These are phyloP conservation scores for Aurelia coerulea DNA, from an alignment of 30 jellyfish, hydroid and myxozoan genomes.

Conservation along the genomic window DNA sequence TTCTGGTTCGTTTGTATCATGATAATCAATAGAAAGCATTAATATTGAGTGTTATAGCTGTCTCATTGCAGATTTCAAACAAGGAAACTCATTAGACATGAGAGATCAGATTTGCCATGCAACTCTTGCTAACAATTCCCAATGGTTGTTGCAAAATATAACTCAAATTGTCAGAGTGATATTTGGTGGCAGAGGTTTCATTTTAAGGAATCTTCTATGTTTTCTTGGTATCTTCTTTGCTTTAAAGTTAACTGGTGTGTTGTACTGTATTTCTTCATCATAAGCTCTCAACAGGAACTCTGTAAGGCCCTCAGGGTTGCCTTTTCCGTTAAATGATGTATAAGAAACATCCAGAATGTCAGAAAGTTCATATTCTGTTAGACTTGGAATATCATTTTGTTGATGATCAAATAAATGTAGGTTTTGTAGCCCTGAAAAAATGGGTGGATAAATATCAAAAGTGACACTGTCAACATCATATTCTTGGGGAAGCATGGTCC, in stretches of 20 bases:
- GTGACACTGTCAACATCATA: constrained; percentile 47
- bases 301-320: constrained; percentile 49
- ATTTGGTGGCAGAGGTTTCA: background rate
- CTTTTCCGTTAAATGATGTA: constrained; percentile 44
- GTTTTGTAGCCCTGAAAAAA: constrained; percentile 1
- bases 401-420: constrained; percentile 4
- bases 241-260: constrained; percentile 50
- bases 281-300: constrained; percentile 47
- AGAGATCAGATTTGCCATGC: too few relatives aligned
- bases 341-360: constrained; percentile 44
- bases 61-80: too few relatives aligned
- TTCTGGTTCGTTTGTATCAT: too few relatives aligned
- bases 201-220: constrained; percentile 12
- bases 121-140: too few relatives aligned
- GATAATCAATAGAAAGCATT: too few relatives aligned
- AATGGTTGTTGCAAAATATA: too few relatives aligned
- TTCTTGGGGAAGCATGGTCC: constrained; percentile 30
- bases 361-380: constrained; percentile 16
- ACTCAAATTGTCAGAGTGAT: background rate
- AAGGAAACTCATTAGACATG: too few relatives aligned
- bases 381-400: constrained; percentile 25
- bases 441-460: constrained; percentile 45
- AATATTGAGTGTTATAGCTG: too few relatives aligned
- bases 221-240: constrained; percentile 38
- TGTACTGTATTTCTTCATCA: constrained; percentile 49